These are phyloP conservation scores for Odontesthes bonariensis DNA, from an alignment of 2,113 vertebrate genomes.

Conservation along the genomic window DNA sequence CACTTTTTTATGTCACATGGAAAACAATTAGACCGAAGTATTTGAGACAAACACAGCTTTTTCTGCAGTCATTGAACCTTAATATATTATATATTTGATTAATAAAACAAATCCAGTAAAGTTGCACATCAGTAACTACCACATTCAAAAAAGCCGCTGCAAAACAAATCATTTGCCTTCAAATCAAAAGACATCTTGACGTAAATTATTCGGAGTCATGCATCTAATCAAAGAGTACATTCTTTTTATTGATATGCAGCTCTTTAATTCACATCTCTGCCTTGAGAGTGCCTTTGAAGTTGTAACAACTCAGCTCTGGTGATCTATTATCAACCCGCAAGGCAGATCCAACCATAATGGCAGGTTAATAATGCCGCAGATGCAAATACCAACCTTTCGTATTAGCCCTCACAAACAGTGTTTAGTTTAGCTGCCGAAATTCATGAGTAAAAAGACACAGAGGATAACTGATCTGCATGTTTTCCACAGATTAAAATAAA, in stretches of 20 bases:
- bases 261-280: slow-evolving; percentile 28
- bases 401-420: neutral
- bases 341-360: slow-evolving; percentile 2
- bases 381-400: neutral
- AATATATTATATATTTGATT: too few species aligned
- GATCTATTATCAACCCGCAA: neutral
- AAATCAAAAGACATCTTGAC: slow-evolving; percentile 26
- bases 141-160: slow-evolving; percentile 26
- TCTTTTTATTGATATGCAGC: slow-evolving; percentile 18
- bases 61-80: too few species aligned
- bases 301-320: slow-evolving; percentile 20
- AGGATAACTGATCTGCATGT: neutral
- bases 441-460: neutral
- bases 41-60: too few species aligned
- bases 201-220: slow-evolving; percentile 27
- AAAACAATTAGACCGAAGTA: too few species aligned
- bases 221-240: slow-evolving; percentile 46
- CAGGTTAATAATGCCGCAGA: neutral
- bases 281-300: slow-evolving; percentile 42
- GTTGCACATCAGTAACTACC: neutral
- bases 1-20: too few species aligned
- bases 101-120: too few species aligned
- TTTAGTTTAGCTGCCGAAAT: neutral
- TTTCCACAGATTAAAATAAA: neutral
- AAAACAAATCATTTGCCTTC: slow-evolving; percentile 42